Evolutionary conservation across 2,888 invertebrate genomes (phyloP).

Genomic region (Mallateleia sp.): DNA sequence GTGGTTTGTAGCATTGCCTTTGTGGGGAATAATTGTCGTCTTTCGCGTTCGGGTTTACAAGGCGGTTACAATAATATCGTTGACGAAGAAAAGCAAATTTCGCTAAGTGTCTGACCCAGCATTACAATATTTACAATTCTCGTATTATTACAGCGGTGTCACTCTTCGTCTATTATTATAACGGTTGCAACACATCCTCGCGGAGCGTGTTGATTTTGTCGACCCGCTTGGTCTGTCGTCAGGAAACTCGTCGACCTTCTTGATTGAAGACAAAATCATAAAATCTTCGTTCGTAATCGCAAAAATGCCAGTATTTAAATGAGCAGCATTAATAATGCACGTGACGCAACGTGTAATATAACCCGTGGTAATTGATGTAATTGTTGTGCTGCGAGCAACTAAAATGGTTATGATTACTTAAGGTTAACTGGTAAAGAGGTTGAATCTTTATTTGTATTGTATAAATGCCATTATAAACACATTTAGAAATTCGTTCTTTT

Average conservation of each 20-base stretch:
- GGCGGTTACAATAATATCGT: conserved; percentile 48
- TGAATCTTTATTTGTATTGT: not conserved
- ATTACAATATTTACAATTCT: conserved; percentile 69
- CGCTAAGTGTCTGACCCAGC: conserved; percentile 40
- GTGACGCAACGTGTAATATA: conserved; percentile 53
- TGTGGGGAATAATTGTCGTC: conserved; percentile 3
- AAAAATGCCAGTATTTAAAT: conserved; percentile 67
- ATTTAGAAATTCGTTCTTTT: not conserved
- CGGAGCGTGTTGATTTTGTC: conserved; percentile 64
- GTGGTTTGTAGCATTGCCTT: conserved; percentile 24
- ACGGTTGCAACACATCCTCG: conserved; percentile 65
- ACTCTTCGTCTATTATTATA: conserved; percentile 72
- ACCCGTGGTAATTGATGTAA: conserved; percentile 52
- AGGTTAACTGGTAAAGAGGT: conserved; percentile 15
- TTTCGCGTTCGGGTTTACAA: not conserved
- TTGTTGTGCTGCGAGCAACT: conserved; percentile 45
- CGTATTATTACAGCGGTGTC: conserved; percentile 55
- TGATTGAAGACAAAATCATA: conserved; percentile 66
- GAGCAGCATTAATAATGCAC: conserved; percentile 35
- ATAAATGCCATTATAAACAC: not conserved
- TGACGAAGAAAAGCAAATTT: conserved; percentile 54
- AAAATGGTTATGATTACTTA: conserved; percentile 47
- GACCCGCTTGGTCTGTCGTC: conserved; percentile 55
- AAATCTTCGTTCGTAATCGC: conserved; percentile 49
- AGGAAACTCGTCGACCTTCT: conserved; percentile 75